Percentiles rank a stretch among this genome's conserved stretches.
These are phyloP conservation scores for Bos javanicus DNA, from an alignment of 2,113 vertebrate genomes.

Conservation along the genomic window DNA sequence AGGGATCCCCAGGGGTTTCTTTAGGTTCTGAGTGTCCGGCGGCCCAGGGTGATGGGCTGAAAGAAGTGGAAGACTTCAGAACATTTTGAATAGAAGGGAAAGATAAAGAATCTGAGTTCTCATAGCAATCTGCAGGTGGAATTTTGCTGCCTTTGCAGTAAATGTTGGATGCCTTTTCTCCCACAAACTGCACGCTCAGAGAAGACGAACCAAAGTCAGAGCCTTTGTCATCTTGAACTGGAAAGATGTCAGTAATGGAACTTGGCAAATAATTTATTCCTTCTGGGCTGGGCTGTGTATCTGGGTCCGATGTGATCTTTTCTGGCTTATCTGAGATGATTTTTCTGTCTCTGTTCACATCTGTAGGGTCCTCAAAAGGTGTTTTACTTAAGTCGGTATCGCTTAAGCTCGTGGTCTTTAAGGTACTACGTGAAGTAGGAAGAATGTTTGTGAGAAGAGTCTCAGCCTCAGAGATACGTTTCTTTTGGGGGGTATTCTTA, in stretches of 20 bases:
- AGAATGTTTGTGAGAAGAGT: constrained; percentile 49
- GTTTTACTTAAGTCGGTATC: constrained; percentile 74
- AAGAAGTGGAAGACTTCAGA: constrained; percentile 57
- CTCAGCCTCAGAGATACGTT: constrained; percentile 54
- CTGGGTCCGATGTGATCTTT: constrained; percentile 41
- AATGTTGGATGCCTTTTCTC: constrained; percentile 62
- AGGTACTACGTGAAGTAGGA: constrained; percentile 24
- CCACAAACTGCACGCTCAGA: constrained; percentile 69
- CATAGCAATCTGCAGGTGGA: constrained; percentile 56
- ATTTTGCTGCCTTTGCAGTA: constrained; percentile 30
- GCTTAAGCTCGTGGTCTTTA: constrained; percentile 59
- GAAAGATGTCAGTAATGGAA: constrained; percentile 37
- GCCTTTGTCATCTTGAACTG: constrained; percentile 68
- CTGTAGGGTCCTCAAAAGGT: constrained; percentile 66
- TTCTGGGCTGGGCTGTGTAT: constrained; percentile 55
- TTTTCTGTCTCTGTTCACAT: constrained; percentile 70
- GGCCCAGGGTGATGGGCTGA: constrained; percentile 48
- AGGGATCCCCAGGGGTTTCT: constrained; percentile 56
- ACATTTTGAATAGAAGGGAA: constrained; percentile 46
- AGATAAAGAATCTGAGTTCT: constrained; percentile 61
- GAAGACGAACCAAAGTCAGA: constrained; percentile 81
- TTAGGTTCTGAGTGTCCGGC: constrained; percentile 68
- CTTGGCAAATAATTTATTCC: constrained; percentile 85
- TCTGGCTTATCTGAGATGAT: constrained; percentile 75
- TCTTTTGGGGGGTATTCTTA: constrained; percentile 20